Conservation (phyloP, 2,113 vertebrate genomes). For the Rhinichthys klamathensis region DNA sequence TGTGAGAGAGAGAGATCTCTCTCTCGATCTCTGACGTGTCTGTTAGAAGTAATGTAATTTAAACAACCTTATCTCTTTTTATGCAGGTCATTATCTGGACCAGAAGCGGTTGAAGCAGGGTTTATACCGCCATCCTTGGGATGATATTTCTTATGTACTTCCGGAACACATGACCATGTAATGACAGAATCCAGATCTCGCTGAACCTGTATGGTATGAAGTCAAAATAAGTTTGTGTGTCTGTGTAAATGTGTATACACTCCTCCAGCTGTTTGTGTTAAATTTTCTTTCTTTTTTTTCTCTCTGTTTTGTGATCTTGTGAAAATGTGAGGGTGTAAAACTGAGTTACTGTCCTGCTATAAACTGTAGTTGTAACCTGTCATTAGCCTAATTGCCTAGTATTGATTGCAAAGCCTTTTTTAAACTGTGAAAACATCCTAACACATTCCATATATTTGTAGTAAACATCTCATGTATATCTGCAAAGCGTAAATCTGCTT, state of each 20-base stretch:
- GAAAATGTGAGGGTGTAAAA: neutral
- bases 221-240: neutral
- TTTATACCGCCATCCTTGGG: conserved; percentile 97
- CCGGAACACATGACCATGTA: conserved; percentile 99
- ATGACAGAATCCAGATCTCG: conserved; percentile 47
- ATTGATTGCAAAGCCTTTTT: neutral
- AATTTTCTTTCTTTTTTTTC: no score
- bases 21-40: neutral
- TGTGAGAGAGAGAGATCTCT: neutral
- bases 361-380: conserved; percentile 1
- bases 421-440: conserved; percentile 13
- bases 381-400: neutral
- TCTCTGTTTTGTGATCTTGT: neutral
- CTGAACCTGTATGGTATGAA: neutral
- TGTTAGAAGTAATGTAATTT: neutral
- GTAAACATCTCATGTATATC: conserved; percentile 12
- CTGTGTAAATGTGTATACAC: conserved; percentile 17
- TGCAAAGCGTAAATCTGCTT: neutral
- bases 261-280: conserved; percentile 11
- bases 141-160: conserved; percentile 97
- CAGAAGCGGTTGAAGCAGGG: conserved; percentile 99
- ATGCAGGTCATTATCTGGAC: conserved; percentile 93
- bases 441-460: conserved; percentile 29
- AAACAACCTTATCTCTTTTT: neutral
- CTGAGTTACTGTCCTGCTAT: conserved; percentile 11